Evolutionary conservation across 2,888 invertebrate genomes (phyloP).

Genomic region (Xanthostigma xanthostigma): DNA sequence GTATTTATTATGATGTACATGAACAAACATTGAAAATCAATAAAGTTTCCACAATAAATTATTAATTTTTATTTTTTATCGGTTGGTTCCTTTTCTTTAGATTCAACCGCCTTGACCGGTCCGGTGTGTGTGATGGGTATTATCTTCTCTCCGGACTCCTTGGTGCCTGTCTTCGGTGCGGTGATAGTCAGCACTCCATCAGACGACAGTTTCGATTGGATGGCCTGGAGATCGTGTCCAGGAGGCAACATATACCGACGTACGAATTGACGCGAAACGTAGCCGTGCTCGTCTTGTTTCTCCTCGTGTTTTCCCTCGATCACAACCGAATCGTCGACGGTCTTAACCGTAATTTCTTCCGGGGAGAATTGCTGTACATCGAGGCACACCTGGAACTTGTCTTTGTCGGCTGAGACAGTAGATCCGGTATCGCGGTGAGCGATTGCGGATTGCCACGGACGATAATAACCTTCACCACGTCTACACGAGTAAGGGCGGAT

Average conservation of each 20-base stretch:
- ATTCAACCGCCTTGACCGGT: constrained; percentile 9
- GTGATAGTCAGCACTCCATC: constrained; percentile 54
- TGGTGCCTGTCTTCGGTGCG: constrained; percentile 35
- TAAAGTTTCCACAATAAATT: too few species aligned
- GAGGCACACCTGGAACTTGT: constrained; percentile 53
- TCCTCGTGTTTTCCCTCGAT: constrained; percentile 66
- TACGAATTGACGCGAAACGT: constrained; percentile 55
- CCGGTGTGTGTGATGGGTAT: constrained; percentile 27
- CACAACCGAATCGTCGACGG: constrained; percentile 49
- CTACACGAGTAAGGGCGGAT: background rate
- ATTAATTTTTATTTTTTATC: too few species aligned
- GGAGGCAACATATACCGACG: constrained; percentile 56
- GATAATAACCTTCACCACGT: constrained; percentile 22
- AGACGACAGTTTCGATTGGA: constrained; percentile 53
- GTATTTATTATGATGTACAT: too few species aligned
- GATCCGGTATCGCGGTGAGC: constrained; percentile 37
- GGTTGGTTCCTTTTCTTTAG: too few species aligned
- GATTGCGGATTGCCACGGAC: constrained; percentile 33
- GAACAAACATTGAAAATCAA: too few species aligned
- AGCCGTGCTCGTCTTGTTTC: constrained; percentile 52
- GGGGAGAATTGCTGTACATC: constrained; percentile 71
- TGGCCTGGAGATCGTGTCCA: constrained; percentile 51
- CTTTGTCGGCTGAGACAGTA: constrained; percentile 41
- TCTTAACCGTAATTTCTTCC: constrained; percentile 63
- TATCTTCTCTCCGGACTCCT: constrained; percentile 25